Percentiles rank a stretch among this genome's conserved stretches.
These are phyloP conservation scores for Petroica traversi DNA, from an alignment of 2,113 vertebrate genomes.

Conservation along the genomic window DNA sequence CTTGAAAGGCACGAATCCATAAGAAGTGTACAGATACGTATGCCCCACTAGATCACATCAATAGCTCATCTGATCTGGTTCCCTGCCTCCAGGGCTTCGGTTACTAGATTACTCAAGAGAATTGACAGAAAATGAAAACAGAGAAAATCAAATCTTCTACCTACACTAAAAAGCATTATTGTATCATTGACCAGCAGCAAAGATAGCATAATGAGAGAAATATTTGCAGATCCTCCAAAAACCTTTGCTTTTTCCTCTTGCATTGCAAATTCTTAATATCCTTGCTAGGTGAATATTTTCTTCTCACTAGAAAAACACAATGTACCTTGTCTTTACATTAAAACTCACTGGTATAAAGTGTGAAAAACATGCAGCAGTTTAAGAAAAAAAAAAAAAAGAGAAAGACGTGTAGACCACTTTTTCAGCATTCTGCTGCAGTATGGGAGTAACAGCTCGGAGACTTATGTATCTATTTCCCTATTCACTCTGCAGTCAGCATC, in stretches of 20 bases:
- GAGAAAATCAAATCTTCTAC: background rate
- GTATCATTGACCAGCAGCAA: background rate
- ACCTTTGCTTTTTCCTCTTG: background rate
- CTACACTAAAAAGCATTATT: background rate
- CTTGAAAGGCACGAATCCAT: fast-evolving
- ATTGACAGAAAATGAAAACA: background rate
- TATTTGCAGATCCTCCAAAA: background rate
- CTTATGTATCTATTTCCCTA: background rate
- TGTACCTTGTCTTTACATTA: background rate
- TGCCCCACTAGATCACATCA: background rate
- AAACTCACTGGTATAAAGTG: background rate
- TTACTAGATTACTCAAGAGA: background rate
- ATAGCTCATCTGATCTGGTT: background rate
- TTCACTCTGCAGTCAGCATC: background rate
- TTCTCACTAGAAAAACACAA: background rate
- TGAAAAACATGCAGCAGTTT: background rate
- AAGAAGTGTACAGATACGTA: background rate
- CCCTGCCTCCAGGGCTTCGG: background rate
- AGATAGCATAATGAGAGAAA: background rate
- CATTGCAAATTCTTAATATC: background rate
- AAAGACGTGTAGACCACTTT: no score
- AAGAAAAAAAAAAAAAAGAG: no score
- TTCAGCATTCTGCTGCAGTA: no score
- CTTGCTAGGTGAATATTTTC: background rate
- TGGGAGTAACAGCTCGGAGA: no score